Evolutionary conservation across 2,888 invertebrate species (phyloP), one percentile per base, ranked within the genome.

Genomic region (Sphinx pinastri): DNA sequence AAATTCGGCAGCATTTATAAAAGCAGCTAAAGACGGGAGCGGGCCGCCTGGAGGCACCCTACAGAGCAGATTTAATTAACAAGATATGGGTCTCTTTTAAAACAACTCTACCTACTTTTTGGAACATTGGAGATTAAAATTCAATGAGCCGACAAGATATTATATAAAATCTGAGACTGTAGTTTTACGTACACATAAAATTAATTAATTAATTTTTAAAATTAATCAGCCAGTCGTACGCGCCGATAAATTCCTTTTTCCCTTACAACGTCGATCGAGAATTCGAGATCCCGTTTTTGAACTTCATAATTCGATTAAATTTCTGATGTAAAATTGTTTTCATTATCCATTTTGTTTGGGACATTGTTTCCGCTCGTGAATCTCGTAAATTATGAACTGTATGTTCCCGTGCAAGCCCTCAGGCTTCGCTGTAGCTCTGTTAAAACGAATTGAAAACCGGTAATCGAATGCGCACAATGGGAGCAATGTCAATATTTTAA

Each of bases 61-160:
- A 86, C 91, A 84, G 92, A 85, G 88, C 81, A 89, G 93, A 94
- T 94, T 94, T 94, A 93, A 94, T 94, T 94, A 94, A 93, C 91
- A 88, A 93, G 93, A 94, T 93, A 94, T 90, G 91, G 86, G 87
- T 88, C 89, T 91, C 91, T 91, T 92, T 92, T 87, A 92, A 90
- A 92, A 89, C 88, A 88, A 88, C 89, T 88, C 87, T 83, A 88
- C 89, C 89, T 85, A 91, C 89, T 91, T 92, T 92, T 92, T 83
- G 89, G 90, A 86, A 88, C 88, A 90, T 88, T 87, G 88, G 78
- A 89, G 88, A 90, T 92, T 91, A 91, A 93, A 91, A 89, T 88
- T 90, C 89, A 90, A 90, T 90, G 88, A 87, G 85, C 85, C 82
- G 87, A 82, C 85, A 84, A 84, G 86, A 87, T 89, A 87, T 88